phyloP scores from a whole-genome alignment of 1,140 invertebrate genomes.

The Zelostemma sp. region DNA sequence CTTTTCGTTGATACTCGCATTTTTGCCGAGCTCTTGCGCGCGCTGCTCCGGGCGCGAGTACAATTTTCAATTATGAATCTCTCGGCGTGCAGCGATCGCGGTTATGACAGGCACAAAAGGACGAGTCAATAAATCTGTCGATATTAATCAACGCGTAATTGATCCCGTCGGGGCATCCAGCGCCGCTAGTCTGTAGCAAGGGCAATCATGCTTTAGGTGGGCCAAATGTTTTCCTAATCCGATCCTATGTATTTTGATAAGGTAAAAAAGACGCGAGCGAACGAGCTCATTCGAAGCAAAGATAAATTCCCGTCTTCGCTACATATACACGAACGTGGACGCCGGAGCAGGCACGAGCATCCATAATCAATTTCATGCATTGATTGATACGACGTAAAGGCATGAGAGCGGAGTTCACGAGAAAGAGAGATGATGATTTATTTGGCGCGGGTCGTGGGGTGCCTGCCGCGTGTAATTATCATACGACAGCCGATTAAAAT shows the following conservation, averaged over 20 bases:
- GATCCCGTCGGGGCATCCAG: conserved; percentile 58
- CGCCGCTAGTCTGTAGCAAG: too few relatives aligned
- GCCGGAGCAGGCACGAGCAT: conserved; percentile 17
- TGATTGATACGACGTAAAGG: conserved; percentile 68
- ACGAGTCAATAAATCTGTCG: conserved; percentile 61
- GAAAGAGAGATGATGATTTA: conserved; percentile 60
- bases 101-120: conserved; percentile 53
- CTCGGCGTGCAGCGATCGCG: conserved; percentile 40
- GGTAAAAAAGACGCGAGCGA: too few relatives aligned
- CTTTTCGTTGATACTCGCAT: too few relatives aligned
- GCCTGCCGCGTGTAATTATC: conserved; percentile 64
- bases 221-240: too few relatives aligned
- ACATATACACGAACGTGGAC: conserved; percentile 20
- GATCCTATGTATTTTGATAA: too few relatives aligned
- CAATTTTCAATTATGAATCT: conserved; percentile 53
- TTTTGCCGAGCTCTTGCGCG: too few relatives aligned
- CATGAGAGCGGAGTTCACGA: conserved; percentile 56
- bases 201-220: too few relatives aligned
- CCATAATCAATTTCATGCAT: conserved; percentile 65
- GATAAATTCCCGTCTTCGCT: neutral
- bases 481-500: conserved; percentile 71
- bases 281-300: too few relatives aligned
- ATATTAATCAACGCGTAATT: conserved; percentile 61
- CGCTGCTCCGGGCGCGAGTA: conserved; percentile 9
- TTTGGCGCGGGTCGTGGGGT: conserved; percentile 61